phyloP scores from a whole-genome alignment of 1,140 invertebrate genomes.

The Vollenhovia emeryi region DNA sequence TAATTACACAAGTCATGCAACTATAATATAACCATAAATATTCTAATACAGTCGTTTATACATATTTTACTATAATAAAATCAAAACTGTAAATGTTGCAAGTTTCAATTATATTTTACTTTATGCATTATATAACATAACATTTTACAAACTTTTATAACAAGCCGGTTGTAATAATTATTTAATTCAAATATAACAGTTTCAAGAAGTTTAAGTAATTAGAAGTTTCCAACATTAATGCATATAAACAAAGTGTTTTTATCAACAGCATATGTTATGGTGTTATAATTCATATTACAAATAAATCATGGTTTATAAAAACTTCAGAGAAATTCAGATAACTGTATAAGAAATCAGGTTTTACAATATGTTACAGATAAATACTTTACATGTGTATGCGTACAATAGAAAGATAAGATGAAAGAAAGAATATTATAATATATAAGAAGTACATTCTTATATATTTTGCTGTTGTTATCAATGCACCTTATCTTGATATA shows the following conservation, averaged over 20 bases:
- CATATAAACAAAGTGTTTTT: background rate
- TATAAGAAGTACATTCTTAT: background rate
- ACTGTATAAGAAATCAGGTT: background rate
- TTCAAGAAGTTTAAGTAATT: background rate
- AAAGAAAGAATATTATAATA: background rate
- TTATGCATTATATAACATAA: background rate
- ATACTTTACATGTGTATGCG: background rate
- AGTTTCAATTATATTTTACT: background rate
- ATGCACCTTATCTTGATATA: background rate
- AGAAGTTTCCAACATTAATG: constrained; percentile 6
- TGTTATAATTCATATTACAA: background rate
- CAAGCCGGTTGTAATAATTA: background rate
- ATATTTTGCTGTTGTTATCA: background rate
- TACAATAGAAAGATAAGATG: background rate
- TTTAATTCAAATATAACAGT: background rate
- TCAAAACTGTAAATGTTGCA: background rate
- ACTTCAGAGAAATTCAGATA: background rate
- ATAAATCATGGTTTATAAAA: background rate
- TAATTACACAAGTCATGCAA: background rate
- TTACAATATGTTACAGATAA: constrained; percentile 1
- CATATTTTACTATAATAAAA: no score
- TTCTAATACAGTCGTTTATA: no score
- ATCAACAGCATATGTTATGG: background rate
- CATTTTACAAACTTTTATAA: background rate
- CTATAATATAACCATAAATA: background rate